These are phyloP conservation scores for Tapirus terrestris DNA, from an alignment of 2,113 vertebrate species.

Conservation along the genomic window DNA sequence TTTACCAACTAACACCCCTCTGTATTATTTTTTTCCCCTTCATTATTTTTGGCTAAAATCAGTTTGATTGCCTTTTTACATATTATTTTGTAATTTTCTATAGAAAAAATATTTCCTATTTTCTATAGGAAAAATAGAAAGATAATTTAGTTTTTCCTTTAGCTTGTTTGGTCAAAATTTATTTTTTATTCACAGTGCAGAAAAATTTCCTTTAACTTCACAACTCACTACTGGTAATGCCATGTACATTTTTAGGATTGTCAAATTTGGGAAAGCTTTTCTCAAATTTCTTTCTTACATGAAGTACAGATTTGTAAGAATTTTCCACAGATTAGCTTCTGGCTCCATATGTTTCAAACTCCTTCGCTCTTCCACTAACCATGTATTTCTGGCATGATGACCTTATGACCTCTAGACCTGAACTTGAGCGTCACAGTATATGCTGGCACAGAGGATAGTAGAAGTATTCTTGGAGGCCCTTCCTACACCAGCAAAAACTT, in stretches of 20 bases:
- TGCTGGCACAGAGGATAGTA: not conserved
- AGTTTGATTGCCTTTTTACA: not conserved
- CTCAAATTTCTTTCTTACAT: not conserved
- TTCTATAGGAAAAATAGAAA: not conserved
- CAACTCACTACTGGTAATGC: not conserved
- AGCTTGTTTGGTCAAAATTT: not conserved
- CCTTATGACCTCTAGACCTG: not conserved
- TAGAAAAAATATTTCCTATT: not conserved
- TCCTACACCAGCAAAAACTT: not conserved
- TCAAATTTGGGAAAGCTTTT: not conserved
- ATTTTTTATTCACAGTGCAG: not conserved
- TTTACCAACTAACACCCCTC: not conserved
- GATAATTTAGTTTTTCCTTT: not conserved
- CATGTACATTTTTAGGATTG: not conserved
- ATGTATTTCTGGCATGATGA: not conserved
- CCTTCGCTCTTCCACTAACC: not conserved
- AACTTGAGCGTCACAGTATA: not conserved
- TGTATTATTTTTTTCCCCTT: not conserved
- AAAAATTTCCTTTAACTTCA: constrained; percentile 10
- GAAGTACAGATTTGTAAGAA: not conserved
- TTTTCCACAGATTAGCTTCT: not conserved
- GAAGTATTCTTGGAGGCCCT: not conserved
- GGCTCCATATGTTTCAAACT: not conserved
- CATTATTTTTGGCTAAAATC: not conserved
- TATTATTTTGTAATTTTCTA: not conserved